Evolutionary conservation across 2,797 vertebrate genomes (phyloP).

Genomic region (Urosaurus nigricauda): DNA sequence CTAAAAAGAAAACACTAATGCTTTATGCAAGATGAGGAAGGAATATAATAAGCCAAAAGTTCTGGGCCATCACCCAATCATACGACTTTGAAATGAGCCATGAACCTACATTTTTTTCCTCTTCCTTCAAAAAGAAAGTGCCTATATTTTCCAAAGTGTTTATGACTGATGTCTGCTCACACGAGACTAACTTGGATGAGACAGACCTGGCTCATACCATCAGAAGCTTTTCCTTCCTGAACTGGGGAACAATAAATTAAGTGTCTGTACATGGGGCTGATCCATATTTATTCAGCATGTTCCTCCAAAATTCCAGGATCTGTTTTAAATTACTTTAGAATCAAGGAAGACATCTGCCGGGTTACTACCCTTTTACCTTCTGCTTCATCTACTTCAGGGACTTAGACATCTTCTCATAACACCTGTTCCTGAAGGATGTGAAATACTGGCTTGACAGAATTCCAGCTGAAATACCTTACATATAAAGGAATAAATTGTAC

Average conservation of each 20-base stretch:
- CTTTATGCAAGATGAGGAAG: slow-evolving; percentile 59
- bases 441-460: slow-evolving; percentile 51
- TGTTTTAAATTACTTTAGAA: slow-evolving; percentile 70
- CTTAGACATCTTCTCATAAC: slow-evolving; percentile 60
- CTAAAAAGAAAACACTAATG: slow-evolving; percentile 51
- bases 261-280: slow-evolving; percentile 52
- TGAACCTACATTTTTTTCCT: not conserved
- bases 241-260: slow-evolving; percentile 41
- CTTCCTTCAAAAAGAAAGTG: slow-evolving; percentile 66
- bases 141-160: slow-evolving; percentile 69
- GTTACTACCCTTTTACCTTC: slow-evolving; percentile 45
- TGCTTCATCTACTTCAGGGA: slow-evolving; percentile 54
- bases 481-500: slow-evolving; percentile 24
- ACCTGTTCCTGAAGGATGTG: slow-evolving; percentile 64
- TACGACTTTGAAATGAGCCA: slow-evolving; percentile 72
- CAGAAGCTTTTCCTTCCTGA: slow-evolving; percentile 58
- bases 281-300: slow-evolving; percentile 35
- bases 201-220: slow-evolving; percentile 45
- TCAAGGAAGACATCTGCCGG: slow-evolving; percentile 50
- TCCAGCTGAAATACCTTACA: slow-evolving; percentile 39
- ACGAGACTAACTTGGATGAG: slow-evolving; percentile 67
- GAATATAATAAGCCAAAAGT: slow-evolving; percentile 63
- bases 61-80: slow-evolving; percentile 70
- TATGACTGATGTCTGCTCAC: slow-evolving; percentile 70
- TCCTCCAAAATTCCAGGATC: slow-evolving; percentile 48